Evolutionary conservation across 2,888 invertebrate genomes (phyloP), one percentile per base, ranked within the genome.

Genomic region (Drosophila pseudotalamancana): DNA sequence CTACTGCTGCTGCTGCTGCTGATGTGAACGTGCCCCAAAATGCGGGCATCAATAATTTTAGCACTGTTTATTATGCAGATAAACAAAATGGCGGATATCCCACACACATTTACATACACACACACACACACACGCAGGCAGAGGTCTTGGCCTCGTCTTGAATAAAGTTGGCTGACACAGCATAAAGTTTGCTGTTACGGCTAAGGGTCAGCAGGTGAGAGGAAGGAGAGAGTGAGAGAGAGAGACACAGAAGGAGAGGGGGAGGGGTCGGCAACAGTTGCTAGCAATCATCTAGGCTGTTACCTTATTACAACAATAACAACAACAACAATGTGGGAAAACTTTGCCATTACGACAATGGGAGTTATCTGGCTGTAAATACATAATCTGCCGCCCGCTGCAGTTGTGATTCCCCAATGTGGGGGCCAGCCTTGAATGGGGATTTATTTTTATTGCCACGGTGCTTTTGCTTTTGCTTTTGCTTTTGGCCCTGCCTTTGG

Each of bases 31-130:
- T 80, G 83, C 64, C 48, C 54, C 54, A 64, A 81, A 77, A 81
- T 86, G 83, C 84, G 79, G 87, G 83, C 75, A 69, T 71, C 83
- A 81, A 84, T 84, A 86, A 84, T 86, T 84, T 81, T 56, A 72
- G 67, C 77, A 56, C 66, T 72, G 78, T 86, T 86, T 83, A 83
- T 83, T 81, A 84, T 81, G 80, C 85, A 84, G 85, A 81, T 84
- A 81, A 78, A 84, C 85, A 78, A 81, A 81, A 81, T 81, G 80
- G 82, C 63, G 54, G 39, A 40, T n/a, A n/a, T n/a, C n/a, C n/a
- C 34, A 67, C 29, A 61, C 54, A 46, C 25, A 55, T 39, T 25
- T 11, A 29, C 27, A 43, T 43, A 35, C 23, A 50, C 16, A 59
- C 3, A 40, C 4, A 56, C 4, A 42, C 9, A 55, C 14, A 48